phyloP scores from a whole-genome alignment of 2,888 invertebrate species.

The Molanna angustata region DNA sequence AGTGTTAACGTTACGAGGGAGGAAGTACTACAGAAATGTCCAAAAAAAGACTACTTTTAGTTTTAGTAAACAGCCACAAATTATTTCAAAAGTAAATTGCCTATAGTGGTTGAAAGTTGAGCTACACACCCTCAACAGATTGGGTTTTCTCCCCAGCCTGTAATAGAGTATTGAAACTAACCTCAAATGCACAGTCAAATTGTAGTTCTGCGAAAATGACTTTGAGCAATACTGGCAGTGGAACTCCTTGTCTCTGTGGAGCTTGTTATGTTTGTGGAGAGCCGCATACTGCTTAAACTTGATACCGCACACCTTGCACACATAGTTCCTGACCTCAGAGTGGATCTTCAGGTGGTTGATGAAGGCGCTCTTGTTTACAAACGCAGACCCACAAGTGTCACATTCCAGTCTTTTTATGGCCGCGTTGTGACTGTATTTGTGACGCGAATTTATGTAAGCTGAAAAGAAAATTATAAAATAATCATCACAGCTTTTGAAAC shows the following conservation, averaged over 20 bases:
- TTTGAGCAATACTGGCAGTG: conserved; percentile 20
- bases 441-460: no score
- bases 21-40: no score
- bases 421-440: not conserved
- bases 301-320: conserved; percentile 14
- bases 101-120: no score
- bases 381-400: conserved; percentile 1
- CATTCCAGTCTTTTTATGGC: no score
- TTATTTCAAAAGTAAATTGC: no score
- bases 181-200: conserved; percentile 23
- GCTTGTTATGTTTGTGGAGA: conserved; percentile 15
- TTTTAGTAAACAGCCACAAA: no score
- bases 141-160: not conserved
- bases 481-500: no score
- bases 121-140: no score
- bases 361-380: conserved; percentile 1
- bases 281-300: conserved; percentile 18
- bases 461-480: no score
- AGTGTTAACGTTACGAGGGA: no score
- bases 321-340: conserved; percentile 13
- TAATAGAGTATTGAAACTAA: not conserved
- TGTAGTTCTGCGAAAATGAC: conserved; percentile 17
- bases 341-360: conserved; percentile 16
- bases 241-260: conserved; percentile 13
- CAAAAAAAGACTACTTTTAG: no score